Percentiles rank a stretch among this genome's conserved stretches.
Evolutionary conservation across 2,113 vertebrate species (phyloP).

Genomic region (Corydoras maculifer): DNA sequence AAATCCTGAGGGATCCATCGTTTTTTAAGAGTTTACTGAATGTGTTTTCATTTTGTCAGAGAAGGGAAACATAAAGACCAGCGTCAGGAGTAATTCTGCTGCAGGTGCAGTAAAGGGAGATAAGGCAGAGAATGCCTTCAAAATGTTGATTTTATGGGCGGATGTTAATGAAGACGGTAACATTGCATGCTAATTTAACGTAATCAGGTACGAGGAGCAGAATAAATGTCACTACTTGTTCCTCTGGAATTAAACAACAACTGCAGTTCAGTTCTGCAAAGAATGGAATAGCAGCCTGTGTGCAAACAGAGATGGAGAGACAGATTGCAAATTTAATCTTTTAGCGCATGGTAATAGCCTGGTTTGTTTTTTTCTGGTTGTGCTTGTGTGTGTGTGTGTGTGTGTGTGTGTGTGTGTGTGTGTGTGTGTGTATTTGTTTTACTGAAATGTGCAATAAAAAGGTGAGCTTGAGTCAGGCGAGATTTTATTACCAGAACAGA

Average conservation of each 20-base stretch:
- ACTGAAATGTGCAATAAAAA: conserved; percentile 2
- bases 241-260: neutral
- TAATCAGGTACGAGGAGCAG: neutral
- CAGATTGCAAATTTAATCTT: neutral
- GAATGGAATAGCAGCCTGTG: neutral
- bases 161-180: neutral
- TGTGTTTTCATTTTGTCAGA: no score
- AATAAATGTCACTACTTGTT: neutral
- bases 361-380: conserved; percentile 7
- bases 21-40: no score
- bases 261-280: neutral
- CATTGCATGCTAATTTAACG: neutral
- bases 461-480: conserved; percentile 13
- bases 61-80: no score
- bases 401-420: conserved; percentile 14
- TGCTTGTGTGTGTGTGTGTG: conserved; percentile 7
- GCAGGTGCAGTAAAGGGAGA: no score
- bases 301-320: neutral
- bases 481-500: conserved; percentile 32
- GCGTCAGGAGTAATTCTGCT: no score
- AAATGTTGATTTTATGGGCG: no score
- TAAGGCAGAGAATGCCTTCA: no score
- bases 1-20: no score
- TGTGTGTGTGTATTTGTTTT: conserved; percentile 23
- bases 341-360: neutral